phyloP scores from a whole-genome alignment of 2,113 vertebrate species.

The Plectropomus leopardus region DNA sequence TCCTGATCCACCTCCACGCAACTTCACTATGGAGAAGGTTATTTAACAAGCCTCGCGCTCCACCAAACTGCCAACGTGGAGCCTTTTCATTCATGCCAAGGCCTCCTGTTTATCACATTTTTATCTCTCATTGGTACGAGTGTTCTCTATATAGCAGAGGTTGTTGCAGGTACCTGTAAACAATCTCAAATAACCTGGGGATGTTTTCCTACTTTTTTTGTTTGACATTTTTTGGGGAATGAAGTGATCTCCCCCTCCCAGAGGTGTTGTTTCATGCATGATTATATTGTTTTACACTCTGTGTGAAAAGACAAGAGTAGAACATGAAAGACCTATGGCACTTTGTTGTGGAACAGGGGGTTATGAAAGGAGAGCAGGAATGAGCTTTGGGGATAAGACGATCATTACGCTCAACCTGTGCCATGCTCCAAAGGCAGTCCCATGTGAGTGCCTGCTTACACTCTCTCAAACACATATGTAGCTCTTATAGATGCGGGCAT shows the following conservation, averaged over 20 bases:
- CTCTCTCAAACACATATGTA: constrained; percentile 31
- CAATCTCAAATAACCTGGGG: constrained; percentile 81
- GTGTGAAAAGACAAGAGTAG: constrained; percentile 76
- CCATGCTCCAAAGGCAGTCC: constrained; percentile 66
- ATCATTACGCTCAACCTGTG: constrained; percentile 78
- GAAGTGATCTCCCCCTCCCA: constrained; percentile 79
- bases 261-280: constrained; percentile 82
- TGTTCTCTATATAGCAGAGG: constrained; percentile 47
- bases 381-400: constrained; percentile 70
- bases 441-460: constrained; percentile 57
- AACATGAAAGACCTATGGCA: constrained; percentile 83
- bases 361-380: constrained; percentile 75
- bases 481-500: constrained; percentile 35
- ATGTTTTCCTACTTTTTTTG: constrained; percentile 75
- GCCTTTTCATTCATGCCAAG: constrained; percentile 68
- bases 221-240: constrained; percentile 74
- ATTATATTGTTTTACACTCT: constrained; percentile 83
- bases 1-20: constrained; percentile 56
- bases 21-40: constrained; percentile 65
- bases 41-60: constrained; percentile 60
- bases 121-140: constrained; percentile 67
- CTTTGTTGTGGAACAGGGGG: constrained; percentile 77
- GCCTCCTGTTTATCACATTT: constrained; percentile 68
- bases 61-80: constrained; percentile 54
- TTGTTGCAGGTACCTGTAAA: constrained; percentile 73